Base-by-base conservation (phyloP, 2,113 vertebrate genomes). In the Illadopsis cleaveri region DNA sequence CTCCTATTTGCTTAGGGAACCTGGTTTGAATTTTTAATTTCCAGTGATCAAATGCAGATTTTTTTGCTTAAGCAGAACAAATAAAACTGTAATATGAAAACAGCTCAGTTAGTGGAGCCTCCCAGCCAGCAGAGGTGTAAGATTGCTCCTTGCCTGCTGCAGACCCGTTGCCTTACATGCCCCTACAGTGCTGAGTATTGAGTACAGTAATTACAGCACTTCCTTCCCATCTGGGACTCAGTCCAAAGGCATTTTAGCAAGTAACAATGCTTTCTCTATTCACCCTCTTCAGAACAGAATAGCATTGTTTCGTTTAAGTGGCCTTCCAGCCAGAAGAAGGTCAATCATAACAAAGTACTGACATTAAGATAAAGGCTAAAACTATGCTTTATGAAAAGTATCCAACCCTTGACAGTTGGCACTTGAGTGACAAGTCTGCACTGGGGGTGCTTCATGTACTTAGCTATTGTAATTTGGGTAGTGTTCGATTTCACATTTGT, bases 321-420 rank as follows among this genome's bases (percentile, higher is more conserved):
- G 95, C 96, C 93, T 97, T 60, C 92, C 89, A 91, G 93, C 96
- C 96, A 97, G 95, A 95, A 96, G 94, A 80, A 96, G 96, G 95
- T 97, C 95, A 96, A 93, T 87, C 88, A 89, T 85, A 97, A 97
- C 96, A 96, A 96, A 97, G 95, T 62, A 53, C 91, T 95, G 95
- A 96, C 93, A 96, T 97, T 90, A 97, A 96, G 96, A 97, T 97
- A 97, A 97, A 95, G 75, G 87, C 87, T 90, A 75, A 82, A 96
- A 90, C 73, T 80, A 58, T 60, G 68, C 78, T 87, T 89, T 95
- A 93, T 86, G 94, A 91, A 84, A 95, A 96, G 88, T 45, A 83
- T 61, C 90, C 90, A 92, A 24, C 68, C 82, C 91, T 60, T 73
- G 68, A 90, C 91, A 95, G 94, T 60, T 83, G 91, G 86, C 93